Evolutionary conservation across 2,888 invertebrate species (phyloP).

Genomic region (Tiphia femorata): DNA sequence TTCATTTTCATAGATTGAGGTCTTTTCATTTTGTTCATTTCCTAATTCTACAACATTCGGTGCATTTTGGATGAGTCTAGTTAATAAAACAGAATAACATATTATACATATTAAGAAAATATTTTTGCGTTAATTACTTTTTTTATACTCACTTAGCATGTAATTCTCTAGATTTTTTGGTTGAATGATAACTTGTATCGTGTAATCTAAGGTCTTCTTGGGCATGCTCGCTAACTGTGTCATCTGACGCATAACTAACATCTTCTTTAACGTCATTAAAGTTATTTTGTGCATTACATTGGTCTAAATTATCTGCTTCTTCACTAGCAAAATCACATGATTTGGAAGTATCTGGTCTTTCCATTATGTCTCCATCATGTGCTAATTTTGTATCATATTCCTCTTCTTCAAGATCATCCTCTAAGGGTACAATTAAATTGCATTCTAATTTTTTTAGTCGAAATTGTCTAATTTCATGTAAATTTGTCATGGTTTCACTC

Average conservation of each 20-base stretch:
- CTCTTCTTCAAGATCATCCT: constrained; percentile 17
- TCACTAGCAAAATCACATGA: no score
- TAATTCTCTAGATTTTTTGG: constrained; percentile 52
- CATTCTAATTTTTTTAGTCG: constrained; percentile 50
- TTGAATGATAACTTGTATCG: no score
- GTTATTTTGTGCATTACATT: constrained; percentile 26
- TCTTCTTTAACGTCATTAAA: constrained; percentile 41
- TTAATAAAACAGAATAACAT: no score
- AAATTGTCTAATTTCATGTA: constrained; percentile 55
- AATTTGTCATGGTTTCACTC: constrained; percentile 55
- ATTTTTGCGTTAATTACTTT: no score
- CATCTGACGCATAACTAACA: constrained; percentile 40
- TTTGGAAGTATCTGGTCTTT: no score
- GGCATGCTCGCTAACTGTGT: constrained; percentile 35
- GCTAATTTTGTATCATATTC: constrained; percentile 8
- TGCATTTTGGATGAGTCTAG: no score
- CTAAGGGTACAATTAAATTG: constrained; percentile 24
- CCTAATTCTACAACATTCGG: neutral
- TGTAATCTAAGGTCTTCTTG: constrained; percentile 13
- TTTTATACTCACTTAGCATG: constrained; percentile 58
- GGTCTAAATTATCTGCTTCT: no score
- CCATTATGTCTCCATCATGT: constrained; percentile 1
- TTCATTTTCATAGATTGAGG: neutral
- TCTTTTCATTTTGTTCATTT: neutral
- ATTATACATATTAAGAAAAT: constrained; percentile 7